Evolutionary conservation across 2,113 vertebrate species (phyloP).

Genomic region (Gymnobelideus leadbeateri): DNA sequence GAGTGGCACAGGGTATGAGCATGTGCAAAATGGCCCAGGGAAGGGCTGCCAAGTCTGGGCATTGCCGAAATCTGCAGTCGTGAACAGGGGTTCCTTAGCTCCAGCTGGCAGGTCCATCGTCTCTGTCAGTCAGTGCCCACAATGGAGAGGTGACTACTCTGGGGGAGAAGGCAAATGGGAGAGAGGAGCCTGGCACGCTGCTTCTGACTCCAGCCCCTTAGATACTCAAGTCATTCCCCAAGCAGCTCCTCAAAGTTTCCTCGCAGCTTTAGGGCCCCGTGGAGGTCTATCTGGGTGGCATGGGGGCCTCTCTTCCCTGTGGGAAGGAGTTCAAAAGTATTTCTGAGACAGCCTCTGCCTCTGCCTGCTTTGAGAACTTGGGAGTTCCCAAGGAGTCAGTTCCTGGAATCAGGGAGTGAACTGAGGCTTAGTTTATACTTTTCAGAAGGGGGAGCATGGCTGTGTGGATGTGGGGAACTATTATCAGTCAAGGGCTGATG

Average conservation of each 20-base stretch:
- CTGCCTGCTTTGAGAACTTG: constrained; percentile 35
- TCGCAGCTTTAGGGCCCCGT: constrained; percentile 48
- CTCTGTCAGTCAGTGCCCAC: not conserved
- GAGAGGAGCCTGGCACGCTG: not conserved
- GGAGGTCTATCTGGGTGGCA: constrained; percentile 43
- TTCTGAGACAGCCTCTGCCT: constrained; percentile 29
- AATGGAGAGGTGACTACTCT: not conserved
- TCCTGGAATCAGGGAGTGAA: constrained; percentile 46
- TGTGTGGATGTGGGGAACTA: not conserved
- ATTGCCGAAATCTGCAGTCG: not conserved
- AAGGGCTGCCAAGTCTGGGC: not conserved
- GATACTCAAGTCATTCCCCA: not conserved
- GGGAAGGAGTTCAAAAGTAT: constrained; percentile 39
- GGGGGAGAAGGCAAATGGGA: not conserved
- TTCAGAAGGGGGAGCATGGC: not conserved
- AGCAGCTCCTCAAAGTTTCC: not conserved
- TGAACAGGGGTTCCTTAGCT: not conserved
- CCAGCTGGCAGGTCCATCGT: not conserved
- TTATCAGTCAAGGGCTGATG: not conserved
- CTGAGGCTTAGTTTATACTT: constrained; percentile 14
- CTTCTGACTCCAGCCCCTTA: not conserved
- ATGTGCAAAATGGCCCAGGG: no score
- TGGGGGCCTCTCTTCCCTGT: constrained; percentile 40
- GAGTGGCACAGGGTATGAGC: no score
- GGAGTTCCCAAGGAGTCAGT: not conserved